These are phyloP conservation scores for Neodiprion pinetum DNA, from an alignment of 1,140 invertebrate genomes.

Conservation along the genomic window DNA sequence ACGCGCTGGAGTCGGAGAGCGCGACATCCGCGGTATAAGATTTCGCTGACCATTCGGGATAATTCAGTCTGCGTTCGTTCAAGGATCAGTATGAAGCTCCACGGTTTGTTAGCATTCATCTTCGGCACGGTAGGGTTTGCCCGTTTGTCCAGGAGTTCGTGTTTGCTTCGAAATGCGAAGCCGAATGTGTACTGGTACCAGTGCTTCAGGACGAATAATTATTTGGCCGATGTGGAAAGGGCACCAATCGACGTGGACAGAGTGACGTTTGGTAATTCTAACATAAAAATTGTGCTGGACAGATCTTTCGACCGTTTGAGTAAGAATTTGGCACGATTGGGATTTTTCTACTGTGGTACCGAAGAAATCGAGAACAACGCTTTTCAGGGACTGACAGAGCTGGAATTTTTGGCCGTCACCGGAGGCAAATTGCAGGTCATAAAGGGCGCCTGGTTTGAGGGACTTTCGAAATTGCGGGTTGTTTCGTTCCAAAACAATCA, in stretches of 20 bases:
- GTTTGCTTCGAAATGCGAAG: neutral
- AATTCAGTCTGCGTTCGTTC: neutral
- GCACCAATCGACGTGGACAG: neutral
- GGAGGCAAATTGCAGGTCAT: neutral
- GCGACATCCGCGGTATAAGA: neutral
- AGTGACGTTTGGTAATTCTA: neutral
- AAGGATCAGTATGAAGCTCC: neutral
- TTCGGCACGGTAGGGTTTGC: neutral
- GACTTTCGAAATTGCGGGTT: neutral
- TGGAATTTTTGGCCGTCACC: neutral
- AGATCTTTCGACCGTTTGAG: neutral
- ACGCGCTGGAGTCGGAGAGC: too few species aligned
- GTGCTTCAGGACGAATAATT: neutral
- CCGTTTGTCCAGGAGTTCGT: neutral
- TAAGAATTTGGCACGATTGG: too few species aligned
- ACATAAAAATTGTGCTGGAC: neutral
- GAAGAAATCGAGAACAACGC: conserved; percentile 1
- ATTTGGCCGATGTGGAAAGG: neutral
- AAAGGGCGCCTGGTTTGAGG: neutral
- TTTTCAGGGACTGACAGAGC: neutral
- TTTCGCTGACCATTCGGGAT: neutral
- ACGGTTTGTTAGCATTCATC: neutral
- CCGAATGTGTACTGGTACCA: conserved; percentile 3
- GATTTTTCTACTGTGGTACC: neutral
- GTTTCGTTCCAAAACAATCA: neutral